Percentiles rank a stretch among this genome's conserved stretches.
phyloP scores from a whole-genome alignment of 2,797 vertebrate species.

The Pteropus rufus region DNA sequence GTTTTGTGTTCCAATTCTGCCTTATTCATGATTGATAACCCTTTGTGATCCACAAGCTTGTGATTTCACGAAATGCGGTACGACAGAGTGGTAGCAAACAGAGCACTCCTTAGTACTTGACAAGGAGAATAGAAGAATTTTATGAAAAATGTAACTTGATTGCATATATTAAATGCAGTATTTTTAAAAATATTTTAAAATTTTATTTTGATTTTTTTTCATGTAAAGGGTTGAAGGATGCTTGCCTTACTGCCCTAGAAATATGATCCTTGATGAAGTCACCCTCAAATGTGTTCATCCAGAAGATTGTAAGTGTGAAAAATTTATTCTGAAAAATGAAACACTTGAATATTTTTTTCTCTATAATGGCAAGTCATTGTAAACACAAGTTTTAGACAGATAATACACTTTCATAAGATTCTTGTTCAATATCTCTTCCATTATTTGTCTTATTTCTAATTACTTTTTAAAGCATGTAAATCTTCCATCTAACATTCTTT shows the following conservation, averaged over 20 bases:
- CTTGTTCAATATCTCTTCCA: neutral
- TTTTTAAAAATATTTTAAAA: neutral
- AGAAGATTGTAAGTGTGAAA: slow-evolving; percentile 93
- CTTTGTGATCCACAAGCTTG: neutral
- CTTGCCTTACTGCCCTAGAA: slow-evolving; percentile 94
- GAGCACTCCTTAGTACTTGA: neutral
- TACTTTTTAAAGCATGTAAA: neutral
- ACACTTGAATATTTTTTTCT: neutral
- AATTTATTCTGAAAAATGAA: slow-evolving; percentile 20
- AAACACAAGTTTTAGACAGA: neutral
- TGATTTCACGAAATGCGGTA: neutral
- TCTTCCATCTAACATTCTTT: neutral
- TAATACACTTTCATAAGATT: neutral
- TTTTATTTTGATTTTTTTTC: slow-evolving; percentile 41
- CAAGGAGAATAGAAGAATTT: neutral
- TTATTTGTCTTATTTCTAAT: neutral
- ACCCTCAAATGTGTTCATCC: slow-evolving; percentile 96
- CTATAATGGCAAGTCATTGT: neutral
- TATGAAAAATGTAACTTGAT: neutral
- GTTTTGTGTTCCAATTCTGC: neutral
- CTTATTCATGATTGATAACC: neutral
- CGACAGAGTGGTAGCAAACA: neutral
- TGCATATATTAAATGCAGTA: neutral
- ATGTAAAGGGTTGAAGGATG: slow-evolving; percentile 94
- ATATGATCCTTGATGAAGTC: slow-evolving; percentile 96